Evolutionary conservation across 1,140 invertebrate species (phyloP), one percentile per base, ranked within the genome.

Genomic region (Drosophila seguyi): DNA sequence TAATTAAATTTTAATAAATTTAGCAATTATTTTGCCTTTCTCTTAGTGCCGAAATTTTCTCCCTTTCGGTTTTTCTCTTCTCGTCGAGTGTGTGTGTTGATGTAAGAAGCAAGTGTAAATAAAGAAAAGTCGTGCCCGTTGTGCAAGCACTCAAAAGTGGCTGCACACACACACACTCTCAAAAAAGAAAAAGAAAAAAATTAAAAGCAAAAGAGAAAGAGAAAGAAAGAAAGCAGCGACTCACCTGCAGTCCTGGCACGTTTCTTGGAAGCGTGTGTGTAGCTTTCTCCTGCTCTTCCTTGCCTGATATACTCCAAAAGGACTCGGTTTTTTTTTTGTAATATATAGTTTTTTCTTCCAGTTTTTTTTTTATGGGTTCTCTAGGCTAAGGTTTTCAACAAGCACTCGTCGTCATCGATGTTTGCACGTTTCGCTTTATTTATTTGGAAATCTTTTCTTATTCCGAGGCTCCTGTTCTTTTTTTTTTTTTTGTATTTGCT

Each of bases 71-170:
- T 55, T 59, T 29, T 59, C 25, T 65, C 38, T 58, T 18, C 39
- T 42, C 42, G 27, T 4, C 13, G 8, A 38, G 66, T 52, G 56
- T 57, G 78, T 45, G 57, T 67, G 67, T 77, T 77, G 81, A 77
- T 84, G 76, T 79, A 76, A 71, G 78, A 52, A 56, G 62, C 73
- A 81, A 85, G 73, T 85, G 81, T 79, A 86, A 86, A 86, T 87
- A 86, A 86, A 86, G 82, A 65, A 75, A 66, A 68, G 52, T 75
- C 75, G 66, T 67, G 74, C 75, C 77, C 74, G 47, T 69, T 87
- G 79, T 86, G 66, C 73, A 78, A 76, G 59, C 74, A 59, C 75
- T 79, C 60, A 83, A 78, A 80, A 84, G 69, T 83, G 80, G 63
- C 75, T 79, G 68, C 75, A 79, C 75, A 76, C 75, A 59, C 36